Base-by-base conservation (phyloP, 2,888 invertebrate species). In the Nasonovia ribisnigri region DNA sequence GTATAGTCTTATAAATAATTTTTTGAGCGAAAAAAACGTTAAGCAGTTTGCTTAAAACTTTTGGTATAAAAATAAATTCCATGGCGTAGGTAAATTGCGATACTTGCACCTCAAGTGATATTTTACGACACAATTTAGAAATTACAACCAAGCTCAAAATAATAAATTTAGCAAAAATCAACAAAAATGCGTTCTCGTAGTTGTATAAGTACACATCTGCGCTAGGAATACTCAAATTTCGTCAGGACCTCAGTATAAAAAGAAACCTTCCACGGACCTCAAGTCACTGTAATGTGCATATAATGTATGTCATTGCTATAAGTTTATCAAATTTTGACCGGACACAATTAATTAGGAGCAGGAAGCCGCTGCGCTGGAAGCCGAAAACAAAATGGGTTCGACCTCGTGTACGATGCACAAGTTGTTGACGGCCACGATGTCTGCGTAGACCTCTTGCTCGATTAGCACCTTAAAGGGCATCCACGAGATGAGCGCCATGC, bases 401-500 rank as follows among this genome's bases (percentile, higher is more conserved):
- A 93, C 3, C 26, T 93, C 93, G 48, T 90, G 60, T 43, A 67
- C 6, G 46, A 93, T 90, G 43, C 93, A 93, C 42, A 90, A 20
- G 13, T 93, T 90, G 20, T 93, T 93, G 13, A 77, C 24, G 29
- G 42, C 5, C 26, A 93, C 90, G 1, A 93, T 67, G 24, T 86
- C 86, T 5, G 67, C 20, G 13, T 93, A 90, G 13, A n/a, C 16
- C 20, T 42, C 87, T 36, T 93, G 90, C n/a, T 90, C 84, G 5
- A 93, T 26, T 10, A 93, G n/a, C 20, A 60, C 86, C n/a, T 86
- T 84, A 6, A 93, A n/a, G 3, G 93, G 93, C 29, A 93, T 16
- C 93, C 93, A 93, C 43, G 93, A 93, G 20, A 93, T 67, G 24
- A 93, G 51, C n/a, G 93, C 90, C 42, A 87, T 20, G 3, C 36